These are phyloP conservation scores for Beris morrisii DNA, from an alignment of 2,888 invertebrate species.

Conservation along the genomic window DNA sequence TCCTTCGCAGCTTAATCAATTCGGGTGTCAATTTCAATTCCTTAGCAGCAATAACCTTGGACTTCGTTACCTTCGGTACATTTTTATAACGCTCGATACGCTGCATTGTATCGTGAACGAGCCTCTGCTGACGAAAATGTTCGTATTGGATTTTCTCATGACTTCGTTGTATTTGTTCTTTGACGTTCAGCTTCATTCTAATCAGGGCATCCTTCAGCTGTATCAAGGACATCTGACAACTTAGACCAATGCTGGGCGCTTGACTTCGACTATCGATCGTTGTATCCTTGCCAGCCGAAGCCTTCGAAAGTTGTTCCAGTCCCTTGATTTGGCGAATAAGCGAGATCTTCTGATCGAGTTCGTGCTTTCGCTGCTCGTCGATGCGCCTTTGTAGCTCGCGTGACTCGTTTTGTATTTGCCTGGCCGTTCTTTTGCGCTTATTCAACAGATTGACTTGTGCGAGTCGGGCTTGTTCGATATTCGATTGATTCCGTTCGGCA, in stretches of 20 bases:
- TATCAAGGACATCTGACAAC: constrained; percentile 24
- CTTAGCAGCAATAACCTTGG: not conserved
- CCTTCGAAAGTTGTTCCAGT: constrained; percentile 30
- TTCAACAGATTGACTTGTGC: constrained; percentile 18
- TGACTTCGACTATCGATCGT: not conserved
- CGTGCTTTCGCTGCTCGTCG: constrained; percentile 19
- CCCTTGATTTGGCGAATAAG: constrained; percentile 36
- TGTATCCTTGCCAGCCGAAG: not conserved
- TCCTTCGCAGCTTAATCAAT: constrained; percentile 28
- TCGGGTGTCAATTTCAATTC: constrained; percentile 32
- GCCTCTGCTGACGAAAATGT: constrained; percentile 25
- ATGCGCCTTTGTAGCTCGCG: constrained; percentile 12
- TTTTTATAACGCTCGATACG: constrained; percentile 30
- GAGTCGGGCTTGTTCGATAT: constrained; percentile 3
- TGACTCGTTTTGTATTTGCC: constrained; percentile 29
- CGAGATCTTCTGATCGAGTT: constrained; percentile 33
- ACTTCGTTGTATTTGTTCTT: constrained; percentile 15
- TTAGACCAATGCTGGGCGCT: constrained; percentile 1
- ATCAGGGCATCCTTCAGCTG: constrained; percentile 28
- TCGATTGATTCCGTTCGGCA: constrained; percentile 18
- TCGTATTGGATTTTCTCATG: constrained; percentile 31
- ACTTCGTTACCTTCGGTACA: not conserved
- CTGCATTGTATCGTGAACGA: constrained; percentile 25
- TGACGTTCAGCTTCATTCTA: constrained; percentile 7
- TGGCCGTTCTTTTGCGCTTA: constrained; percentile 16